Base-by-base conservation (phyloP, 2,113 vertebrate species). In the Prochilodus magdalenae region DNA sequence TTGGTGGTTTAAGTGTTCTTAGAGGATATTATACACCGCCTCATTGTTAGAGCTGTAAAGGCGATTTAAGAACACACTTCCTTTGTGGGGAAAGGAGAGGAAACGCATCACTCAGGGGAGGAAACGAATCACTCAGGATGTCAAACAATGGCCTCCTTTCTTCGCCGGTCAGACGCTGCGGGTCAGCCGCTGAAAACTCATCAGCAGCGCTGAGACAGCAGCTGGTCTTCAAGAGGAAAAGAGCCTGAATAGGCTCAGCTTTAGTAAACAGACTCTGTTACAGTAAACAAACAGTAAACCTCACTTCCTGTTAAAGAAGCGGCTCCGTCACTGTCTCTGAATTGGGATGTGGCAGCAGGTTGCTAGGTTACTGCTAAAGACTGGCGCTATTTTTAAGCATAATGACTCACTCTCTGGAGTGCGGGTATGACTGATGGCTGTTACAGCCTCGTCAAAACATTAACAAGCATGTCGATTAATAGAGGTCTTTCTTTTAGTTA, bases 41-140 rank as follows among this genome's bases (percentile, higher is more conserved):
- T 2, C 70, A 73, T 74, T 10, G 73, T 76, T 82, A 13, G 47
- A 30, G 12, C n/a, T 77, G 70, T 71, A 71, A n/a, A 57, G 67
- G 55, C 55, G 29, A 63, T 71, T 77, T 62, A 71, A 75, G 49
- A 72, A 80, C 80, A 83, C 76, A 83, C 77, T 81, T 78, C 77
- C 82, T 77, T 83, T 80, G 59, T 73, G 36, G 29, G n/a, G 65
- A 67, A 22, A 67, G 33, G 30, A 67, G 65, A 67, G 65, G 65
- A 67, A 67, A 40, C 30, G 3, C 30, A 3, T 49, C 65, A 71
- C 36, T 67, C 60, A 65, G 65, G 49, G 24, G 74, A 67, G 83
- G 79, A 86, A 84, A 79, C 70, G 40, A 65, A 82, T 76, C 44
- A 70, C 29, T 84, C 80, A 73, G 83, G 80, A 80, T 51, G 57